Base-by-base conservation (phyloP, 2,113 vertebrate genomes). In the Ictalurus furcatus region DNA sequence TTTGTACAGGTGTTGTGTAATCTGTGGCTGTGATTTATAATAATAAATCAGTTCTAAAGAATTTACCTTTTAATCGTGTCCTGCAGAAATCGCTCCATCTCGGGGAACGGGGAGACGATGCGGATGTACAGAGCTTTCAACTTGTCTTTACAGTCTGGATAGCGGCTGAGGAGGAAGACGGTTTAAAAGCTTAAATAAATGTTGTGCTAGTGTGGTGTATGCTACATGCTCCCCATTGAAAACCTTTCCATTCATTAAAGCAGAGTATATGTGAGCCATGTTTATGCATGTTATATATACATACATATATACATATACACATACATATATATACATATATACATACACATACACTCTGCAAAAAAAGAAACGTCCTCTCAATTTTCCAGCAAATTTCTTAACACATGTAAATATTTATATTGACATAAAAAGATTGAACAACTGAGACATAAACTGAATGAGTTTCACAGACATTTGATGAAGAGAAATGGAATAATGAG, bases 71-170 rank as follows among this genome's bases (percentile, higher is more conserved):
- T 97, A 65, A 96, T 96, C 0, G 98, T 98, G 12, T 98, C 97
- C 92, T 97, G 96, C n/a, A 99, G 96, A 92, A 99, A 99, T 90
- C 97, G 95, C 91, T 99, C 98, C 97, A 99, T 96, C 91, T 99
- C 98, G 0, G 97, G 96, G 91, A 99, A 99, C 0, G 98, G 96
- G 1, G 97, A 97, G 44, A 96, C 90, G 0, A 92, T 94, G 3
- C 97, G 97, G 87, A 99, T 97, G 86, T 99, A 97, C 30, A 99
- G 96, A 83, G 97, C 96, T 94, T 96, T 97, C 88, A 99, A 93
- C 87, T 93, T 96, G 79, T 97, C 95, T 91, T 94, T 95, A 59
- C 90, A 88, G 0, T 90, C 96, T 0, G 96, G 97, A 91, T 89
- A 93, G 0, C 90, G 94, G 92, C 98, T 99, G 93, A 90, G 74